Evolutionary conservation across 1,140 invertebrate species (phyloP).

Genomic region (Melipona quadrifasciata): DNA sequence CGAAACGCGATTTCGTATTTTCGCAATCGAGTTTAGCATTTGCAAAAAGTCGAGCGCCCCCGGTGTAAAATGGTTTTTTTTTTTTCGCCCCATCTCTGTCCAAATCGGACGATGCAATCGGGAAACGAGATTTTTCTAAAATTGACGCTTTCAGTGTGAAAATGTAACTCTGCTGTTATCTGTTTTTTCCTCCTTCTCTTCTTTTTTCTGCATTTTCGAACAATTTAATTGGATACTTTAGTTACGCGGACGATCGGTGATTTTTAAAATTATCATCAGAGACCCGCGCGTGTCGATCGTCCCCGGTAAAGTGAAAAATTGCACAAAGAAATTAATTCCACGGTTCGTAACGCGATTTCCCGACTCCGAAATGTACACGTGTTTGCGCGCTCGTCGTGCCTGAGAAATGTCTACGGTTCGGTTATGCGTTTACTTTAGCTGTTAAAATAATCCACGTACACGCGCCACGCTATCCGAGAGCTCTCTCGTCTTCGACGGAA

Average conservation of each 20-base stretch:
- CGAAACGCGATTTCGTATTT: not conserved
- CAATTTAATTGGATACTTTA: too few relatives aligned
- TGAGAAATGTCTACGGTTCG: not conserved
- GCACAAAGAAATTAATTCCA: not conserved
- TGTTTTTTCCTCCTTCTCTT: too few relatives aligned
- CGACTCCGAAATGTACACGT: not conserved
- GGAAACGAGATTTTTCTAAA: too few relatives aligned
- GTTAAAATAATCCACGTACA: not conserved
- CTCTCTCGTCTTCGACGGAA: not conserved
- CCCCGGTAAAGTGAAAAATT: not conserved
- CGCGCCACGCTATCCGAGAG: accelerated
- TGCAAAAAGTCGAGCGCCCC: too few relatives aligned
- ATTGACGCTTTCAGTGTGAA: too few relatives aligned
- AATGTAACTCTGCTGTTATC: too few relatives aligned
- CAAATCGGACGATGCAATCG: too few relatives aligned
- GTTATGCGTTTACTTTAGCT: not conserved
- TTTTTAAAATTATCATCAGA: not conserved
- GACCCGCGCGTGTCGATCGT: not conserved
- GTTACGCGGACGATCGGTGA: too few relatives aligned
- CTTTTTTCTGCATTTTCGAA: too few relatives aligned
- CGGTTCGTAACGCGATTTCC: not conserved
- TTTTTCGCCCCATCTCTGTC: too few relatives aligned
- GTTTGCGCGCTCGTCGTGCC: not conserved
- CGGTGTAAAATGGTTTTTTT: too few relatives aligned
- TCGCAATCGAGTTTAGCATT: too few relatives aligned